Percentiles rank a stretch among this genome's conserved stretches.
Evolutionary conservation across 2,797 vertebrate genomes (phyloP).

Genomic region (Chanos chanos): DNA sequence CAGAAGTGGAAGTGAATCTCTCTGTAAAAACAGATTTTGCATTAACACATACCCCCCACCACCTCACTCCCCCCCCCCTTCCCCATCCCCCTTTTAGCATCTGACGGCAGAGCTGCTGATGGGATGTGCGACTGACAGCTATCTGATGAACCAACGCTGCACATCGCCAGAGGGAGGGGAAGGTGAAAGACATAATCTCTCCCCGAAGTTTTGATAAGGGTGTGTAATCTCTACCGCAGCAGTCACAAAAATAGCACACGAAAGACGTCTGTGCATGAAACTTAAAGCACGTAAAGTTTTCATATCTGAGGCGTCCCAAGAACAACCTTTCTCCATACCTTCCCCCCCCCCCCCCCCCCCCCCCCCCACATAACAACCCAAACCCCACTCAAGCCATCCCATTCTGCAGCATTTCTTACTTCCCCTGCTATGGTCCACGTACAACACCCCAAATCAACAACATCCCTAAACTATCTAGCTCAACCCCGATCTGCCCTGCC

Average conservation of each 20-base stretch:
- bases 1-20: constrained; percentile 24
- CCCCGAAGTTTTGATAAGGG: constrained; percentile 51
- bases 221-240: constrained; percentile 38
- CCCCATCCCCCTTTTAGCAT: too few species aligned
- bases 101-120: constrained; percentile 11
- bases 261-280: background rate
- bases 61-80: constrained; percentile 28
- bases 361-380: background rate
- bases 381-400: too few species aligned
- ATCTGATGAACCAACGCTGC: constrained; percentile 13
- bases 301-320: too few species aligned
- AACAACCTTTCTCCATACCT: too few species aligned
- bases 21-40: constrained; percentile 11
- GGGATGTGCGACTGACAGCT: background rate
- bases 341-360: background rate
- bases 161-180: constrained; percentile 20
- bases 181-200: constrained; percentile 40
- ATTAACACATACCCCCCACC: background rate
- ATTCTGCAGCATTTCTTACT: too few species aligned
- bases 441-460: constrained; percentile 5
- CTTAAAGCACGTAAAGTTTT: background rate
- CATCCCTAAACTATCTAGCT: constrained; percentile 21
- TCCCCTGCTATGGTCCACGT: too few species aligned
- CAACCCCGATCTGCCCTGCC: constrained; percentile 49
- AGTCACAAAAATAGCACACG: constrained; percentile 44